Conservation (phyloP, 2,113 vertebrate genomes). For the Petrocephalus microphthalmus region DNA sequence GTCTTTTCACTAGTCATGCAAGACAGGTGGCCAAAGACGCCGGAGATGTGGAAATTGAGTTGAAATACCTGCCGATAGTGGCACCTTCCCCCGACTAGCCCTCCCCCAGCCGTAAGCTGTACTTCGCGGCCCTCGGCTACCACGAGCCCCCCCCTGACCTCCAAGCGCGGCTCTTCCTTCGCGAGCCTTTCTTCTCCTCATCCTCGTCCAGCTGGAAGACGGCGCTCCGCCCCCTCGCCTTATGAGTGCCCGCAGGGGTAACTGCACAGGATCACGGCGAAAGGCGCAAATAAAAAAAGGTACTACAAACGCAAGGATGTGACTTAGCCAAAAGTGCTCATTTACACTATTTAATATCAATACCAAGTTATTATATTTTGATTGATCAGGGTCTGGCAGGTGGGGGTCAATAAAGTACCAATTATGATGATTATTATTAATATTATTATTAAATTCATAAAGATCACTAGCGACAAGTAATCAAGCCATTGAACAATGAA, state of each 20-base stretch:
- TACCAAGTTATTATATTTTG: neutral
- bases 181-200: constrained; percentile 77
- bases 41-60: neutral
- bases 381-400: too few species aligned
- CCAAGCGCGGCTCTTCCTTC: constrained; percentile 79
- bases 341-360: neutral
- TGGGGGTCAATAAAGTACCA: too few species aligned
- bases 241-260: constrained; percentile 75
- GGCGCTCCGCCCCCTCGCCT: constrained; percentile 70
- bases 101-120: constrained; percentile 76
- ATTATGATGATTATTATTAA: too few species aligned
- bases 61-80: too few species aligned
- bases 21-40: neutral
- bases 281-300: neutral
- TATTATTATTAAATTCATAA: neutral
- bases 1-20: constrained; percentile 66
- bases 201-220: constrained; percentile 72
- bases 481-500: neutral
- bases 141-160: constrained; percentile 66
- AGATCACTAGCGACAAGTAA: neutral
- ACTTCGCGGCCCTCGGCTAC: constrained; percentile 66
- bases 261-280: constrained; percentile 56
- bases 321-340: neutral
- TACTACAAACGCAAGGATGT: neutral
- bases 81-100: neutral